A percentile compares a stretch with the other conserved stretches of the same genome.
Evolutionary conservation across 1,140 invertebrate genomes (phyloP).

Genomic region (Diploscapter pachys): DNA sequence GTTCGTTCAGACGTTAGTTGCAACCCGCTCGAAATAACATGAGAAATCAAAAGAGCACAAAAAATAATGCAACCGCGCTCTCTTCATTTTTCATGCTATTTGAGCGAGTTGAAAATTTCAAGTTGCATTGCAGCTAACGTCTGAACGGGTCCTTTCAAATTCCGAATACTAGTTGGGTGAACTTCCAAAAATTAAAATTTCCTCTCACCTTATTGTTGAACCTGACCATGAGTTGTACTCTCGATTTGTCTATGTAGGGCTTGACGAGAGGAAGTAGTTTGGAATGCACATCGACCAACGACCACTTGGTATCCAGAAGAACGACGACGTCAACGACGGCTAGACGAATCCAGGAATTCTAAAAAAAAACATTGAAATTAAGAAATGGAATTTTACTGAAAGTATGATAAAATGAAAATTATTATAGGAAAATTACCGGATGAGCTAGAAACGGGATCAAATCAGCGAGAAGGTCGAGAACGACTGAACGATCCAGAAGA

Average conservation of each 20-base stretch:
- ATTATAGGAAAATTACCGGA: constrained; percentile 61
- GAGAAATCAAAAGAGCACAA: too few species aligned
- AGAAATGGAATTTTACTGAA: too few species aligned
- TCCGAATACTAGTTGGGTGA: constrained; percentile 61
- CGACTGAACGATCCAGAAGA: constrained; percentile 78
- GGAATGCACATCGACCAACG: constrained; percentile 84
- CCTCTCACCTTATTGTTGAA: constrained; percentile 15
- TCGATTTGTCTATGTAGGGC: constrained; percentile 69
- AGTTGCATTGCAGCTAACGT: too few species aligned
- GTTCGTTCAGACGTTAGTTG: too few species aligned
- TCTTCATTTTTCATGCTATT: too few species aligned
- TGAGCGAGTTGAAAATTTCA: too few species aligned
- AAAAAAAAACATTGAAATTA: constrained; percentile 11
- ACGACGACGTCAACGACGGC: constrained; percentile 80
- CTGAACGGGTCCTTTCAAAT: too few species aligned
- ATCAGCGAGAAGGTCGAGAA: constrained; percentile 80
- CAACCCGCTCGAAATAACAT: too few species aligned
- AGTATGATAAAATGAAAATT: too few species aligned
- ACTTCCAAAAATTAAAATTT: neutral
- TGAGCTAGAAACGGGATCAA: constrained; percentile 78
- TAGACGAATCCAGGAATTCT: constrained; percentile 71
- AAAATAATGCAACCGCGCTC: too few species aligned
- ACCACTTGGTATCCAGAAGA: constrained; percentile 72
- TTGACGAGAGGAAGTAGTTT: constrained; percentile 78
- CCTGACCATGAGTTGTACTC: neutral